These are phyloP conservation scores for Ranitomeya imitator DNA, from an alignment of 2,113 vertebrate species.

Conservation along the genomic window DNA sequence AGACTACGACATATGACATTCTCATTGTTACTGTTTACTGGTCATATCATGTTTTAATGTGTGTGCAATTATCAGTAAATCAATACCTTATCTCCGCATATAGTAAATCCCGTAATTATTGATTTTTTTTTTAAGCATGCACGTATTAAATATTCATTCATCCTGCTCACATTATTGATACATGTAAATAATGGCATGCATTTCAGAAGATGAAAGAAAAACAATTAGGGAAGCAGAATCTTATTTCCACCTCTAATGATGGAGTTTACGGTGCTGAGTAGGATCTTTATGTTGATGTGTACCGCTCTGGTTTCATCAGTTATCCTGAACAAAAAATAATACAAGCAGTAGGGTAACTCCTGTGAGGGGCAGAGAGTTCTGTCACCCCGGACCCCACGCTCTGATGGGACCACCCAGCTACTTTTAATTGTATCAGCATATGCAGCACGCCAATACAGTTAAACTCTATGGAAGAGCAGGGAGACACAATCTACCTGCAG, in stretches of 20 bases:
- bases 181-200: conserved; percentile 41
- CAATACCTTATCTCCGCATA: conserved; percentile 32
- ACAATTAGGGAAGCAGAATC: not conserved
- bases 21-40: not conserved
- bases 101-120: conserved; percentile 38
- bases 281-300: not conserved
- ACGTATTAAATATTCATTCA: conserved; percentile 47
- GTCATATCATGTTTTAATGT: conserved; percentile 28
- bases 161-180: conserved; percentile 27
- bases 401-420: no score
- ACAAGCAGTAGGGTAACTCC: not conserved
- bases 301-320: not conserved
- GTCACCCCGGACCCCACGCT: no score
- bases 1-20: not conserved
- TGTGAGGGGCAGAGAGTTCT: no score
- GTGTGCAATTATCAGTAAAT: conserved; percentile 13
- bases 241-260: conserved; percentile 21
- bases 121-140: conserved; percentile 42
- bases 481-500: no score
- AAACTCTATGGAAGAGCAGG: no score
- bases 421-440: no score
- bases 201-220: conserved; percentile 26
- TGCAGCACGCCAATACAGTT: no score
- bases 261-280: conserved; percentile 1
- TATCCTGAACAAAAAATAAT: not conserved